Evolutionary conservation across 2,888 invertebrate species (phyloP).

Genomic region (Malthinus seriepunctatus): DNA sequence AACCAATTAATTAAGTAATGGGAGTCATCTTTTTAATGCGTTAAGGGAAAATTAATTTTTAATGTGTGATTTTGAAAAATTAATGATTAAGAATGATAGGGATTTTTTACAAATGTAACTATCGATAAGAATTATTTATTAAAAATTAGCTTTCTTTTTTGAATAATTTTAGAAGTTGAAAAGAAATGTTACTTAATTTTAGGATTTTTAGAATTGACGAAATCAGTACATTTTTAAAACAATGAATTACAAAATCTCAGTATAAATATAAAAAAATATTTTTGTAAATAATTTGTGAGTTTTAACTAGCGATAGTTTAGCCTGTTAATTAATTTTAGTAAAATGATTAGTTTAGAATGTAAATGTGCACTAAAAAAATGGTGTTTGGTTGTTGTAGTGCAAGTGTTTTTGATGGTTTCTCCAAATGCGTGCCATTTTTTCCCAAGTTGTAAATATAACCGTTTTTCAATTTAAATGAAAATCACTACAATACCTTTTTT

Average conservation of each 20-base stretch:
- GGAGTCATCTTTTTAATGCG: no score
- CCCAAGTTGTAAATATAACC: constrained; percentile 8
- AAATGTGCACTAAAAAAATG: constrained; percentile 17
- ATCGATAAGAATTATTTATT: no score
- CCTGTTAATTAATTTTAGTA: constrained; percentile 25
- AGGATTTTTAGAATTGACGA: no score
- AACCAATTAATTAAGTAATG: no score
- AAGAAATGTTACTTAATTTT: no score
- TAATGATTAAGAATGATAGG: no score
- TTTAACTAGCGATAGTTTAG: constrained; percentile 13
- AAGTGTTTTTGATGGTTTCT: constrained; percentile 25
- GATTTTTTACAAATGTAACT: no score
- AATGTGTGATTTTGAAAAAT: no score
- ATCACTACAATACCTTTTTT: no score
- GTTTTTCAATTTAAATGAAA: neutral
- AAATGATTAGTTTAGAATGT: constrained; percentile 15
- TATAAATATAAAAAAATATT: constrained; percentile 4
- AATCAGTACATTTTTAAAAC: neutral
- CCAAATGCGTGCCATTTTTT: constrained; percentile 24
- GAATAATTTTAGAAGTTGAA: no score
- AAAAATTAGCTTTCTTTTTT: no score
- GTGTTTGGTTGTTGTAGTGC: constrained; percentile 17
- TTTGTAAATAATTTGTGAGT: constrained; percentile 9
- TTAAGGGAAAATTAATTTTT: no score
- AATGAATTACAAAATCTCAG: constrained; percentile 3